Conservation (phyloP, 2,888 invertebrate species). For the Blastobasis adustella region DNA sequence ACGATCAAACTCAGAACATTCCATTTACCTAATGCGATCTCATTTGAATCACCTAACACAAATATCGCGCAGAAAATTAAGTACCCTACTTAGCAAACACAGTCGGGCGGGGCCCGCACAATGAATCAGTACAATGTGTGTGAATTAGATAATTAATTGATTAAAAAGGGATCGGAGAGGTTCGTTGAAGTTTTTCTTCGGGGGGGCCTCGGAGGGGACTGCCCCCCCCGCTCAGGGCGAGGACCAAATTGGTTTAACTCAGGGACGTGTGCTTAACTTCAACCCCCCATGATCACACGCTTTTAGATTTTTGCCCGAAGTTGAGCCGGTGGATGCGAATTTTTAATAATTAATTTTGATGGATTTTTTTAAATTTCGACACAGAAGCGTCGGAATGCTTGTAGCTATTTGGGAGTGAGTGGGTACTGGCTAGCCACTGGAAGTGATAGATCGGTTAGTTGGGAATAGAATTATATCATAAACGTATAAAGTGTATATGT, state of each 20-base stretch:
- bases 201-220: conserved; percentile 2
- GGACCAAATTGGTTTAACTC: conserved; percentile 61
- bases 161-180: conserved; percentile 58
- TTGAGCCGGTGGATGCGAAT: background rate
- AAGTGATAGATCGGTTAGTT: background rate
- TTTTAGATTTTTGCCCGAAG: conserved; percentile 5
- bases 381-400: background rate
- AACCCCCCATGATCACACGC: conserved; percentile 24
- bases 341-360: background rate
- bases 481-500: too few species aligned
- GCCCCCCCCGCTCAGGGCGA: conserved; percentile 9
- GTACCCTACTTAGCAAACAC: conserved; percentile 11
- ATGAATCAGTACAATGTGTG: conserved; percentile 39
- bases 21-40: too few species aligned
- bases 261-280: conserved; percentile 37
- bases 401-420: background rate
- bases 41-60: too few species aligned
- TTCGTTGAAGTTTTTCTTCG: conserved; percentile 63
- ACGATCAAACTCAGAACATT: too few species aligned
- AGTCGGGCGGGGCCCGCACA: conserved; percentile 12
- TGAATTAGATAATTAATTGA: conserved; percentile 65
- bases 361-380: background rate
- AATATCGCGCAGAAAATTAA: too few species aligned
- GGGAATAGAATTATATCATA: too few species aligned
- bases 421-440: background rate